A percentile compares a stretch with the other conserved stretches of the same genome.
These are phyloP conservation scores for Digitonthophagus gazella DNA, from an alignment of 2,888 invertebrate species.

Conservation along the genomic window DNA sequence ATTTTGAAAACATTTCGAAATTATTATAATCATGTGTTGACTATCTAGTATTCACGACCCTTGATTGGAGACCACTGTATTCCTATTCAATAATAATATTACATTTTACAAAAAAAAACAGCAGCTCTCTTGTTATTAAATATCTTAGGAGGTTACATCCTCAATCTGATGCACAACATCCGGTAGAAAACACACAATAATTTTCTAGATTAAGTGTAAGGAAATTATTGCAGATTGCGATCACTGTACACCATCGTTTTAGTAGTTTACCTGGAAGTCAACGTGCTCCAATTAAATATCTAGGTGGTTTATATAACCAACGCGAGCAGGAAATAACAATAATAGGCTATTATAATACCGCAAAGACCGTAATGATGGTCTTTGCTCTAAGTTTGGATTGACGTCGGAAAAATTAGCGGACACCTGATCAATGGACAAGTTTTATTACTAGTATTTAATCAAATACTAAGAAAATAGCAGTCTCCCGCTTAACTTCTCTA, in stretches of 20 bases:
- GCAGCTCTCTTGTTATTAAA: too few species aligned
- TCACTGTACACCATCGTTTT: too few species aligned
- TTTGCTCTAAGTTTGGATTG: neutral
- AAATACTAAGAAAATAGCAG: conserved; percentile 13
- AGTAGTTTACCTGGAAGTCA: too few species aligned
- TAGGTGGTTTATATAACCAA: neutral
- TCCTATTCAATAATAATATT: neutral
- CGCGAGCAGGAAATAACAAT: neutral
- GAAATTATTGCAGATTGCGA: neutral
- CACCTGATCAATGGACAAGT: neutral
- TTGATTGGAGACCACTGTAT: too few species aligned
- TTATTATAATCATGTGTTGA: too few species aligned
- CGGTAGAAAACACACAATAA: neutral
- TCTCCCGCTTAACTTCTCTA: conserved; percentile 5
- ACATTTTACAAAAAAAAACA: neutral
- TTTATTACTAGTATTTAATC: conserved; percentile 7
- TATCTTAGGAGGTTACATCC: neutral
- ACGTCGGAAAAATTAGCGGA: too few species aligned
- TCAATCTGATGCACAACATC: neutral
- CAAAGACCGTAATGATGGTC: too few species aligned
- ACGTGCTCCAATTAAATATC: neutral
- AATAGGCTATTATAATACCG: too few species aligned
- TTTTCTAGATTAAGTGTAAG: neutral
- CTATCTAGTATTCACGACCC: too few species aligned
- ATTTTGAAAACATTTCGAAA: too few species aligned